Base-by-base conservation (phyloP, 2,888 invertebrate species). In the Chrysomela aeneicollis region DNA sequence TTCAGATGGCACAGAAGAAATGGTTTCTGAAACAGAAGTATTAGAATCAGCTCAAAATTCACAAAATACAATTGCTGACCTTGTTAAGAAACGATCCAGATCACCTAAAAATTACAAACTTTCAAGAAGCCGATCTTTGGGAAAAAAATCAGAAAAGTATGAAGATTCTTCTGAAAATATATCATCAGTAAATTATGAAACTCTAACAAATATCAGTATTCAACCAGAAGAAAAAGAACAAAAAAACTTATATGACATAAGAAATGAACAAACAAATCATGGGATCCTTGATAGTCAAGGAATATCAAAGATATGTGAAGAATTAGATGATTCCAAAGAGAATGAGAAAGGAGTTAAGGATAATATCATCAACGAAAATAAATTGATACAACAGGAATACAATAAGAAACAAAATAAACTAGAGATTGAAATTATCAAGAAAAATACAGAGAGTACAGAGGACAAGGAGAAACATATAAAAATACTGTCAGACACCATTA, bases 1-100 rank as follows among this genome's bases (percentile, higher is more conserved):
- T 19, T 26, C 47, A 8, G 18, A n/a, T 21, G 9, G 15, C 15
- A 15, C 17, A 17, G 26, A 46, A 46, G 22, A 46, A 22, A 21
- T 4, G 6, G 6, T 18, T 35, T 35, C 32, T n/a, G 42, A 32
- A 4, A 35, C 54, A 5, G 12, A 35, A 17, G n/a, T 37, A 32
- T 37, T 42, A 4, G 42, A 55, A 35, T n/a, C 21, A 1, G 21
- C 22, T 21, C 22, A 42, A 2, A 42, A 42, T 55, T 55, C 42
- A 3, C 57, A 57, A 22, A 57, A 46, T 15, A 57, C 46, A 22
- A 57, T 57, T 10, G 57, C 46, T 1, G 57, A 46, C 30, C 57
- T 46, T 22, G 57, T 57, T 4, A 46, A 57, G 21, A 57, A 57
- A 57, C 57, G 46, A 12, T 15, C 17, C 12, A 57, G 57, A 18